Evolutionary conservation across 2,113 vertebrate genomes (phyloP).

Genomic region (Poecilia latipinna): DNA sequence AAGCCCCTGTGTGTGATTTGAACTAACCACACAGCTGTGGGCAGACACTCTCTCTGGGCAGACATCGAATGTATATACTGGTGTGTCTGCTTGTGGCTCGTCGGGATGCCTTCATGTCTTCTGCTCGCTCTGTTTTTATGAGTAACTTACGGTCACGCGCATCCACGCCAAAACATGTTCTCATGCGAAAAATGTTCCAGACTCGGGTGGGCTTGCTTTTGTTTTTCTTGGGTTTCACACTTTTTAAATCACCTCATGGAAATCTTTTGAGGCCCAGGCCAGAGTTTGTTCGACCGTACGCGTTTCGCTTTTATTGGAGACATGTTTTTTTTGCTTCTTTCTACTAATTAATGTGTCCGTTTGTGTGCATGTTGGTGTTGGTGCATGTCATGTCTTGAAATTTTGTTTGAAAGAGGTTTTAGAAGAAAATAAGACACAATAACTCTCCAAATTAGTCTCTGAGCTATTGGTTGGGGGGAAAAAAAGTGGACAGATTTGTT

Average conservation of each 20-base stretch:
- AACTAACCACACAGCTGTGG: constrained; percentile 52
- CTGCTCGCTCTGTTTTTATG: constrained; percentile 45
- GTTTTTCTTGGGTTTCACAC: constrained; percentile 70
- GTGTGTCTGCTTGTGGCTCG: constrained; percentile 43
- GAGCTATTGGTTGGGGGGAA: too few relatives aligned
- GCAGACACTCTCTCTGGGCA: constrained; percentile 48
- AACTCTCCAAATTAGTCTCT: too few relatives aligned
- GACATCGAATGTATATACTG: constrained; percentile 44
- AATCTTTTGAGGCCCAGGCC: constrained; percentile 44
- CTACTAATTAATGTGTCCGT: neutral
- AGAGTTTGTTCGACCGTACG: constrained; percentile 47
- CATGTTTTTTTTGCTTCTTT: constrained; percentile 60
- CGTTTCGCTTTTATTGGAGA: constrained; percentile 68
- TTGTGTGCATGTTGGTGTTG: neutral
- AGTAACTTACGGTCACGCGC: constrained; percentile 17
- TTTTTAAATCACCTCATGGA: constrained; percentile 56
- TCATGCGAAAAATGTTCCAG: constrained; percentile 66
- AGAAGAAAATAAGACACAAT: too few relatives aligned
- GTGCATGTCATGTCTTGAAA: neutral
- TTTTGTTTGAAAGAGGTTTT: too few relatives aligned
- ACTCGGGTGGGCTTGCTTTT: constrained; percentile 78
- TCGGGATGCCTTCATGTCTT: constrained; percentile 60
- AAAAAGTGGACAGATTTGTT: too few relatives aligned
- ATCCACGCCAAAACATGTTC: constrained; percentile 36
- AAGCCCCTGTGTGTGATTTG: constrained; percentile 45